phyloP scores from a whole-genome alignment of 2,797 vertebrate genomes.

The Syngnathus rostellatus region DNA sequence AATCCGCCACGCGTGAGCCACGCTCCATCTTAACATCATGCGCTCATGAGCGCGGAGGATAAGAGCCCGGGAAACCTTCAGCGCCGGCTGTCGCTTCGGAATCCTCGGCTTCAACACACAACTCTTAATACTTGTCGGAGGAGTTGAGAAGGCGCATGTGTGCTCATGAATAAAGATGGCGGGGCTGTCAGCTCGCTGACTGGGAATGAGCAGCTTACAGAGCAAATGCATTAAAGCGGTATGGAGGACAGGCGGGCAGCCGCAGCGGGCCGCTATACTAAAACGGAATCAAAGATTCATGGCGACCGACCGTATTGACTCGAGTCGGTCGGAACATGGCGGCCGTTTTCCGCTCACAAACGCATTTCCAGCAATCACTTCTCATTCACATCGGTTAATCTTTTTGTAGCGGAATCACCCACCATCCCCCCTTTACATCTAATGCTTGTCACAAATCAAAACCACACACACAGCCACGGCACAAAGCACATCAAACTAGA shows the following conservation, averaged over 20 bases:
- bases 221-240: slow-evolving; percentile 59
- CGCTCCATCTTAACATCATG: slow-evolving; percentile 12
- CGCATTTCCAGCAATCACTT: slow-evolving; percentile 37
- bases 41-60: slow-evolving; percentile 25
- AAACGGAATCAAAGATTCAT: slow-evolving; percentile 55
- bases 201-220: slow-evolving; percentile 64
- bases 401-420: background rate
- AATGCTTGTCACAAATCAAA: slow-evolving; percentile 1
- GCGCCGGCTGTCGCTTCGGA: slow-evolving; percentile 35
- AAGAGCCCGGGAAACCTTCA: slow-evolving; percentile 30
- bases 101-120: slow-evolving; percentile 53
- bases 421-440: background rate
- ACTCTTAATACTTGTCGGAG: slow-evolving; percentile 60
- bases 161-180: slow-evolving; percentile 71
- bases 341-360: slow-evolving; percentile 20
- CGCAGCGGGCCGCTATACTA: slow-evolving; percentile 13
- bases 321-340: slow-evolving; percentile 28
- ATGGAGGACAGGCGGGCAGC: slow-evolving; percentile 40
- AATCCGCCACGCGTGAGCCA: slow-evolving; percentile 5
- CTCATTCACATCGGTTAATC: slow-evolving; percentile 49
- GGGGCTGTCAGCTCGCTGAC: slow-evolving; percentile 52
- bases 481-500: slow-evolving; percentile 2
- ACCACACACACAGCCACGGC: background rate
- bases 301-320: slow-evolving; percentile 51
- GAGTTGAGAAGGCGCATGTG: slow-evolving; percentile 50